phyloP scores from a whole-genome alignment of 2,888 invertebrate genomes.

The Diaphora mendica region DNA sequence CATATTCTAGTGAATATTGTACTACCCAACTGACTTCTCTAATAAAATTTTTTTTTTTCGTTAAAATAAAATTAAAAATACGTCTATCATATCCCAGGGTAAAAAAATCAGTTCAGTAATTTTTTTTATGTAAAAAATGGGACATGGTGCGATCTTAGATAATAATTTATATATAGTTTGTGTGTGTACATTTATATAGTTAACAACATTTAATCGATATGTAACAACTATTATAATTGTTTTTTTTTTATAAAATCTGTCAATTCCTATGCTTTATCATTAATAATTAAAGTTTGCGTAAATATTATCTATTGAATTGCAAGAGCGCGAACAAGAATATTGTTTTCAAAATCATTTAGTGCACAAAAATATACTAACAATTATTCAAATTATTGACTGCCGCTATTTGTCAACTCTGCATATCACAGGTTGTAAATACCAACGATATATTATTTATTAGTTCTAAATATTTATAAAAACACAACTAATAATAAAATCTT shows the following conservation, averaged over 20 bases:
- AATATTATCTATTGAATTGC: background rate
- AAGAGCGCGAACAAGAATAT: background rate
- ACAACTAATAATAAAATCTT: conserved; percentile 9
- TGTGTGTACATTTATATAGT: background rate
- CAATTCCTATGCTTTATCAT: background rate
- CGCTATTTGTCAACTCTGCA: conserved; percentile 6
- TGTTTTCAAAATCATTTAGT: background rate
- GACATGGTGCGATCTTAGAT: background rate
- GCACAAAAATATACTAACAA: background rate
- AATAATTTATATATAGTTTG: conserved; percentile 9
- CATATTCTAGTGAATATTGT: background rate
- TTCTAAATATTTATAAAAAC: conserved; percentile 1
- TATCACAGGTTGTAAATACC: conserved; percentile 16
- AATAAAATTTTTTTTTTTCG: background rate
- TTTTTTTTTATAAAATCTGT: background rate
- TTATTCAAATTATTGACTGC: background rate
- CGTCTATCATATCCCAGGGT: background rate
- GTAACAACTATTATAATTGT: conserved; percentile 6
- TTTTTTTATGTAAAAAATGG: background rate
- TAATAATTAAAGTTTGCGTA: background rate
- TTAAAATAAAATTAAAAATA: background rate
- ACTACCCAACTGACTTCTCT: background rate
- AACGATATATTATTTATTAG: background rate
- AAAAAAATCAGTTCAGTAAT: conserved; percentile 4
- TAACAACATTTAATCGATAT: conserved; percentile 2